Conservation (phyloP, 2,113 vertebrate species). For the Sterrhoptilus dennistouni region DNA sequence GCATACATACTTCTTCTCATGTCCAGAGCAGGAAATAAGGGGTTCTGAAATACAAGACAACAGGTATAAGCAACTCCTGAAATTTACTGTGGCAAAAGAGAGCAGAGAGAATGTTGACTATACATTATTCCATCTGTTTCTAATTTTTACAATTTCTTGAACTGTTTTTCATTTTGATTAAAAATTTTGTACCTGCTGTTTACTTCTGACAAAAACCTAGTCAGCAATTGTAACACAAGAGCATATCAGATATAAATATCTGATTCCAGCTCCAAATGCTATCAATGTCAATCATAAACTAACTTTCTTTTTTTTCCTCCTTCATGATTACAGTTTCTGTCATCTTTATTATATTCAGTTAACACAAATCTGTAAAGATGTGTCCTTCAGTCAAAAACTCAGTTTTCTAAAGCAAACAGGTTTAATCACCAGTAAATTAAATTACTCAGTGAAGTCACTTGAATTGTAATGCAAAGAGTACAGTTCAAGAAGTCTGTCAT, state of each 20-base stretch:
- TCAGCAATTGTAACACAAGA: background rate
- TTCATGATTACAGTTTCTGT: background rate
- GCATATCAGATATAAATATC: background rate
- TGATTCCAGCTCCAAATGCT: background rate
- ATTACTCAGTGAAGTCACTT: background rate
- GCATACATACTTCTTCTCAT: background rate
- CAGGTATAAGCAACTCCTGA: background rate
- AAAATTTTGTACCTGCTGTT: background rate
- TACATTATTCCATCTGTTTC: background rate
- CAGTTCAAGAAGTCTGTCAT: background rate
- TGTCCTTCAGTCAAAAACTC: background rate
- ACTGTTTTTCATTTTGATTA: background rate
- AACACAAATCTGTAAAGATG: background rate
- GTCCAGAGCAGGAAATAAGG: background rate
- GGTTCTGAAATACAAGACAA: background rate
- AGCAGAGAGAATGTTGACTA: background rate
- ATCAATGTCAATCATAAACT: background rate
- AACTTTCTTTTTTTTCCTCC: background rate
- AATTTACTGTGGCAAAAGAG: background rate
- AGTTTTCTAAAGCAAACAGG: background rate
- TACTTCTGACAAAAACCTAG: background rate
- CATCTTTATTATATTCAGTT: background rate
- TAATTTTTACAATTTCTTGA: background rate
- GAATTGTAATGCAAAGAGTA: background rate
- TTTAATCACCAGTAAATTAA: background rate